Base-by-base conservation (phyloP, 2,888 invertebrate species). In the Leucoptera coffeella region DNA sequence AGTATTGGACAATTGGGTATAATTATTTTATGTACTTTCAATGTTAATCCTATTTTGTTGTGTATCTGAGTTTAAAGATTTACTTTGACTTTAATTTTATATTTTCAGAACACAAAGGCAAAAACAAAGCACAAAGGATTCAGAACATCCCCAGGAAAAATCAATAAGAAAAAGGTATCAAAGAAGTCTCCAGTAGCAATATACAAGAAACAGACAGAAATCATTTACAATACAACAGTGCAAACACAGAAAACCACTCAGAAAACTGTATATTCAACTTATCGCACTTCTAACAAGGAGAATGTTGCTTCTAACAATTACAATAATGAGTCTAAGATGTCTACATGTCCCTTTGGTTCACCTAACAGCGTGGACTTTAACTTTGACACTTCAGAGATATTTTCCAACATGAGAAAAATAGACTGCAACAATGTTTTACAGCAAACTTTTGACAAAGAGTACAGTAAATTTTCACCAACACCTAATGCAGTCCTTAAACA, bases 331-430 rank as follows among this genome's bases (percentile, higher is more conserved):
- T 39, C 41, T 3, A 44, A 45, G 23, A 32, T 32, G 23, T 32
- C 39, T 14, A 53, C 44, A 35, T 61, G 62, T 30, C 67, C 69
- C 1, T 69, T 69, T 42, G 62, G 55, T 29, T 58, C 62, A 7
- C 45, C 50, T 20, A 40, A 42, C 21, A 56, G 48, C 28, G 23
- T 45, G 26, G 53, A 61, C 28, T 40, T 58, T 6, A 50, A 51
- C 31, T 65, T 67, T 39, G 48, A 65, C 29, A 60, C 55, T 14
- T 53, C 65, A 5, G 67, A 62, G 46, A 40, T 67, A 34, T 69
- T 69, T 40, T 51, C 58, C 3, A 59, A 54, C 27, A 42, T 53
- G 38, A 48, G 48, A 35, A 48, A 41, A 27, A 36, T 45, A 8
- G 42, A 47, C 22, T 35, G 37, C 10, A 36, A 40, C 27, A 36